Percentiles rank a stretch among this genome's conserved stretches.
phyloP scores from a whole-genome alignment of 2,113 vertebrate species.

The Tamias sibiricus region DNA sequence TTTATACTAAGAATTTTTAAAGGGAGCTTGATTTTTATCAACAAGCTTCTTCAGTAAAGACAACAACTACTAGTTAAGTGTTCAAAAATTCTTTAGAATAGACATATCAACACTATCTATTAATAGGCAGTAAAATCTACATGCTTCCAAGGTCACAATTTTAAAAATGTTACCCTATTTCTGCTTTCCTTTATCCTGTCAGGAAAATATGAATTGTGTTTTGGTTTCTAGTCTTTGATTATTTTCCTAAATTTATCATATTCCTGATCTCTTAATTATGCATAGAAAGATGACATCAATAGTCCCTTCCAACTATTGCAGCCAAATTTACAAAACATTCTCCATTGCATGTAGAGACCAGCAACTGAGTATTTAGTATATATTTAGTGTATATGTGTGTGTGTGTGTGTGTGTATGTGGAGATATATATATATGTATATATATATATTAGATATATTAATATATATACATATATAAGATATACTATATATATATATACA shows the following conservation, averaged over 20 bases:
- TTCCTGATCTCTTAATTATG: neutral
- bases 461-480: too few relatives aligned
- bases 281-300: neutral
- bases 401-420: too few relatives aligned
- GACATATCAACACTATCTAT: neutral
- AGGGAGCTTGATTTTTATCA: conserved; percentile 34
- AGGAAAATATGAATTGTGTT: neutral
- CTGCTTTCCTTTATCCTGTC: conserved; percentile 5
- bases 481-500: too few relatives aligned
- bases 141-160: neutral
- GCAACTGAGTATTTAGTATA: neutral
- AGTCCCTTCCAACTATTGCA: neutral
- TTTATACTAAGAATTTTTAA: conserved; percentile 26
- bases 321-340: neutral
- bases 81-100: neutral
- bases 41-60: neutral
- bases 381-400: too few relatives aligned
- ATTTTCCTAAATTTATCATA: conserved; percentile 52
- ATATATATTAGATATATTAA: too few relatives aligned
- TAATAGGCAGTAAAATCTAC: neutral
- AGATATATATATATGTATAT: too few relatives aligned
- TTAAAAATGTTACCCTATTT: neutral
- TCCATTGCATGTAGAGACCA: neutral
- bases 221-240: neutral
- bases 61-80: neutral